Conservation (phyloP, 2,888 invertebrate genomes). For the Acheta domesticus region DNA sequence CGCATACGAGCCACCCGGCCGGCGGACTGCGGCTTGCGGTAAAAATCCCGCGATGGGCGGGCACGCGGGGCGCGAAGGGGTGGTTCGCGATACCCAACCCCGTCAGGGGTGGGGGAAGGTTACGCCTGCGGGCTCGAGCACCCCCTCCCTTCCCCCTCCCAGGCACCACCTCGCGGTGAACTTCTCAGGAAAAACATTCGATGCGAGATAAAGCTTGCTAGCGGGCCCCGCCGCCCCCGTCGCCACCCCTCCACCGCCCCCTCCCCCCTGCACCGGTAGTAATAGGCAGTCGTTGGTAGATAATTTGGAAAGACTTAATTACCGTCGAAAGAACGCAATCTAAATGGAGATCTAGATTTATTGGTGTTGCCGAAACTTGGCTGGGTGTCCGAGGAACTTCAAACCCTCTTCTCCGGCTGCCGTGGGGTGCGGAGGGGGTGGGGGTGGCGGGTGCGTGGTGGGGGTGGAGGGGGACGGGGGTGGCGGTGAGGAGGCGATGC, state of each 20-base stretch:
- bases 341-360: conserved; percentile 9
- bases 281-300: conserved; percentile 18
- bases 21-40: not conserved
- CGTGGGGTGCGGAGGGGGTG: not conserved
- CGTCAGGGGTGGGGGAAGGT: not conserved
- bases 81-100: not conserved
- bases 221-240: not conserved
- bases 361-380: conserved; percentile 2
- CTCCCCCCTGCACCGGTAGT: not conserved
- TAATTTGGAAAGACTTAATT: conserved; percentile 9
- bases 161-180: not conserved
- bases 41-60: not conserved
- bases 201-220: not conserved
- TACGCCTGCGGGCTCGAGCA: not conserved
- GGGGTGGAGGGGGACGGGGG: too few relatives aligned
- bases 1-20: too few relatives aligned
- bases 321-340: not conserved
- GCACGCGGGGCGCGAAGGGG: not conserved
- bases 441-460: not conserved
- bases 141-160: not conserved
- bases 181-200: conserved; percentile 6
- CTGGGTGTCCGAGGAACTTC: conserved; percentile 5
- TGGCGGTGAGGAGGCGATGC: too few relatives aligned
- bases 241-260: not conserved
- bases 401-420: not conserved